Conservation (phyloP, 2,113 vertebrate genomes). For the Tragelaphus strepsiceros region DNA sequence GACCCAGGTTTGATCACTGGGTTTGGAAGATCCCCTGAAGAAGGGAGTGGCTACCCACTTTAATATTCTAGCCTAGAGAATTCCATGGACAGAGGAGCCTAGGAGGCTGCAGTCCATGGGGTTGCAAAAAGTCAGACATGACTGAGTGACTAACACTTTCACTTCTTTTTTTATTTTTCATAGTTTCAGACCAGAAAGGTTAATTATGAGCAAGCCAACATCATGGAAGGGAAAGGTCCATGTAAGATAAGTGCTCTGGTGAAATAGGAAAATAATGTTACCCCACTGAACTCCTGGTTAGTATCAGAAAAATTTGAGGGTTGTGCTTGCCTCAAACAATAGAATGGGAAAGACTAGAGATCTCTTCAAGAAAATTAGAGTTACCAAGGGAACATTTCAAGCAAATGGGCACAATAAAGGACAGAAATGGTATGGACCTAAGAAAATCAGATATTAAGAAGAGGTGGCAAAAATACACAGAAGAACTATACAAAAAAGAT, state of each 20-base stretch:
- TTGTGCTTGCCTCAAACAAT: not conserved
- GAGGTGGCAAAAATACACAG: not conserved
- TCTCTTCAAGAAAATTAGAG: not conserved
- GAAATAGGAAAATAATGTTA: not conserved
- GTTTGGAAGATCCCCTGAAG: not conserved
- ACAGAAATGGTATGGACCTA: not conserved
- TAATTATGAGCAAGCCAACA: not conserved
- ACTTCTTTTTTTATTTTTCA: not conserved
- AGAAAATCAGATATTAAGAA: not conserved
- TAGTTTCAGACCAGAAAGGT: not conserved
- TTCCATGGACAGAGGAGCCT: not conserved
- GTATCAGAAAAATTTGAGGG: not conserved
- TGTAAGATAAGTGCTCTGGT: not conserved
- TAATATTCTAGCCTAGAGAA: not conserved
- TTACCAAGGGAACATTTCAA: not conserved
- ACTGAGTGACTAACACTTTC: not conserved
- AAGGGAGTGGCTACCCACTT: not conserved
- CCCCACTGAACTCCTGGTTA: not conserved
- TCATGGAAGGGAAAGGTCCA: not conserved
- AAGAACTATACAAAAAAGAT: not conserved
- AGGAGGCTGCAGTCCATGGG: not conserved
- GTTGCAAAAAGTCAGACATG: not conserved
- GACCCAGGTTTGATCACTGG: not conserved
- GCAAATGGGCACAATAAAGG: not conserved
- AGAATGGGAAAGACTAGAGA: not conserved